Evolutionary conservation across 2,113 vertebrate genomes (phyloP).

Genomic region (Heptranchias perlo): DNA sequence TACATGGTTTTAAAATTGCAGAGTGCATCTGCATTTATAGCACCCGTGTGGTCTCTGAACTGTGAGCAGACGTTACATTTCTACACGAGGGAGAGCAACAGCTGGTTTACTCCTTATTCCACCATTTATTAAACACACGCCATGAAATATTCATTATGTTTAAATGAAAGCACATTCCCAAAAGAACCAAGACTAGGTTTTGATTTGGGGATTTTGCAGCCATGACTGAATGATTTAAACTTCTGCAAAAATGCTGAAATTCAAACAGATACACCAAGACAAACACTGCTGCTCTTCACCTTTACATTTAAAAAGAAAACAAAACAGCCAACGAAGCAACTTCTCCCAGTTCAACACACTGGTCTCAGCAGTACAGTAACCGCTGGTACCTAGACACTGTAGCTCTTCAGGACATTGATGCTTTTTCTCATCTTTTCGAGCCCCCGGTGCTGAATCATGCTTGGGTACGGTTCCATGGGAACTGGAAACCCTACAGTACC

Average conservation of each 20-base stretch:
- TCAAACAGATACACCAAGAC: not conserved
- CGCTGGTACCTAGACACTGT: not conserved
- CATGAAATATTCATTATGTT: constrained; percentile 19
- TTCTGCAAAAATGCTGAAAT: too few relatives aligned
- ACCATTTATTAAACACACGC: not conserved
- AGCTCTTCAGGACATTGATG: not conserved
- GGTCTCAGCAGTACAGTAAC: not conserved
- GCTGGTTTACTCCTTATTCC: not conserved
- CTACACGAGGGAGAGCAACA: constrained; percentile 3
- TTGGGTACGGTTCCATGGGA: not conserved
- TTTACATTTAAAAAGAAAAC: not conserved
- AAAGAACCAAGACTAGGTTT: not conserved
- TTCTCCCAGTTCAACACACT: not conserved
- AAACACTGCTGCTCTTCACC: not conserved
- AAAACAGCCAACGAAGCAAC: not conserved
- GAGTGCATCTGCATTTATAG: not conserved
- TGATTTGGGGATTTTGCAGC: not conserved
- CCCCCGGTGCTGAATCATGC: not conserved
- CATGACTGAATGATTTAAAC: too few relatives aligned
- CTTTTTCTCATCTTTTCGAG: not conserved
- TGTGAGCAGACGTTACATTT: not conserved
- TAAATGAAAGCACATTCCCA: not conserved
- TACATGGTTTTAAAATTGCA: not conserved
- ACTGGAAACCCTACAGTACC: not conserved
- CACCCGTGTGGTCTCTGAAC: not conserved